Percentiles rank a stretch among this genome's conserved stretches.
phyloP scores from a whole-genome alignment of 2,797 vertebrate genomes.

The Acipenser ruthenus region DNA sequence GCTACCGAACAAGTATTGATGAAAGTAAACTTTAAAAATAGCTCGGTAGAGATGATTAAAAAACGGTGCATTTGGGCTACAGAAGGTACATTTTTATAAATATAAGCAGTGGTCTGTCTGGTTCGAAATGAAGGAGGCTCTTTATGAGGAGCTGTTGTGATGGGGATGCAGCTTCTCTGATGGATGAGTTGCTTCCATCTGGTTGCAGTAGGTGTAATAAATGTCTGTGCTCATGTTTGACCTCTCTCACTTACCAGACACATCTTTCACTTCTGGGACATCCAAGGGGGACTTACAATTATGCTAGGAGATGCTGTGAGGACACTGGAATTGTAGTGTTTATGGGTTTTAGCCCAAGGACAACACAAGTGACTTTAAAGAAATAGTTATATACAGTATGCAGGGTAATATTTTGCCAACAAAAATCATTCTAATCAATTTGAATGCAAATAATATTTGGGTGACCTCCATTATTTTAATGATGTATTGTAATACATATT shows the following conservation, averaged over 20 bases:
- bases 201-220: conserved; percentile 97
- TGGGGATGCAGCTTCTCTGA: conserved; percentile 85
- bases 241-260: conserved; percentile 95
- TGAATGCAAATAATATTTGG: too few relatives aligned
- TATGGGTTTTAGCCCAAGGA: conserved; percentile 69
- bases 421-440: too few relatives aligned
- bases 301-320: conserved; percentile 54
- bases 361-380: conserved; percentile 50
- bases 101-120: conserved; percentile 48
- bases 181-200: conserved; percentile 98
- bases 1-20: conserved; percentile 79
- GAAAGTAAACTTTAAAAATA: conserved; percentile 88
- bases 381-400: conserved; percentile 72
- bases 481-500: too few relatives aligned
- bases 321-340: conserved; percentile 55
- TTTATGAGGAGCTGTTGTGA: conserved; percentile 95
- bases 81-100: conserved; percentile 67
- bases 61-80: conserved; percentile 43
- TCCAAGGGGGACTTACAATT: conserved; percentile 85
- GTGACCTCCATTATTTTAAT: too few relatives aligned
- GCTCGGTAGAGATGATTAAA: conserved; percentile 69
- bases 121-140: conserved; percentile 52
- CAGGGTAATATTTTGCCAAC: too few relatives aligned
- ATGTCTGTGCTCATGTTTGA: conserved; percentile 95
- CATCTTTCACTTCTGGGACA: conserved; percentile 94